Base-by-base conservation (phyloP, 2,888 invertebrate species). In the Sialis fuliginosa region DNA sequence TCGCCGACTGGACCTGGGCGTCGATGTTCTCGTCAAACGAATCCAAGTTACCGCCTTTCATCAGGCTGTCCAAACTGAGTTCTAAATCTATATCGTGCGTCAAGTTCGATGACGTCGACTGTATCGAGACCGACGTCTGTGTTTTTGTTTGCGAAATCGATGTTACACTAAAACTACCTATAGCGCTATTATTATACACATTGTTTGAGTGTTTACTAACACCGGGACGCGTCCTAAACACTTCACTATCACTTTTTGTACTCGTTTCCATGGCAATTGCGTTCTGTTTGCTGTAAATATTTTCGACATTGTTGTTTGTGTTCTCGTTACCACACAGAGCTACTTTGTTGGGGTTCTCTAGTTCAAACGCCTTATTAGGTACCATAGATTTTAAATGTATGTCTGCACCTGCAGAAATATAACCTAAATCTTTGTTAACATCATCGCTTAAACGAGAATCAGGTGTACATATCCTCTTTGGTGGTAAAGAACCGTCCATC, bases 1-100 rank as follows among this genome's bases (percentile, higher is more conserved):
- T 84, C 52, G 84, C 84, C 58, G 79, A 81, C 62, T 84, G 82
- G 51, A 85, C 83, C 62, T 85, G 82, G 33, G 80, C 78, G 53
- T 79, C 80, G 49, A 81, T 79, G 55, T 79, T 79, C 55, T 79
- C 79, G 54, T 75, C 74, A 47, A 63, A 66, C 9, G 40, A 40
- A 22, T 22, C 22, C 22, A 22, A 22, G 8, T 46, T 43, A 5
- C 31, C 39, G 9, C 37, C 7, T 9, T 45, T 39, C 7, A 39
- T 12, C 32, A 34, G 12, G 7, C 34, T 39, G 9, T 13, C 7
- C 33, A 46, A 31, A 45, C 31, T 37, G 13, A 10, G 30, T 13
- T 34, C 43, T 10, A 33, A 39, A 31, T 45, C 39, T 30, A 39
- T 39, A 39, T 13, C 39, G 12, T 13, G 35, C 13, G 34, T 34